Evolutionary conservation across 2,888 invertebrate species (phyloP), one percentile per base, ranked within the genome.

Genomic region (Hymenopus coronatus): DNA sequence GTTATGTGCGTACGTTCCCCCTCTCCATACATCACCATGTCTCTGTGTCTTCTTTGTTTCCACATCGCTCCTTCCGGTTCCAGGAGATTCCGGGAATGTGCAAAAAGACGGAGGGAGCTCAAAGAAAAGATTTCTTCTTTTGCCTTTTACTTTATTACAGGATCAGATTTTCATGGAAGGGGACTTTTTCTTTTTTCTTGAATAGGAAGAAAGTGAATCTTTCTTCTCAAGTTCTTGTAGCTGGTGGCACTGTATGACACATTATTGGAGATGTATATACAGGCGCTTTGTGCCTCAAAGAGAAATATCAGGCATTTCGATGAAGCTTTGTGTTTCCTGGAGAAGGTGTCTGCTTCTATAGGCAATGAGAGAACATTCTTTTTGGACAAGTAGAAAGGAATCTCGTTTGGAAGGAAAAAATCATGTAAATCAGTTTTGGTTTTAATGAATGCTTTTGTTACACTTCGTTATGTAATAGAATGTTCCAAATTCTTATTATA

Each of bases 11-110:
- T 86, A 27, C 86, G 9, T 54, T 82, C 81, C 87, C 27, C 83
- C 83, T 83, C 83, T 30, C 83, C 85, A 85, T 85, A 27, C 85
- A 85, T 85, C 85, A 85, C 85, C 40, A n/a, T 28, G n/a, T 27
- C 46, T 15, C 28, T 84, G 33, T 84, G 33, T n/a, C 85, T 85
- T n/a, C 85, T 85, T n/a, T 85, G 85, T 85, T 85, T 85, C 85
- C 46, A 27, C 46, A 25, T 33, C 9, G 30, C 54, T 33, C 84
- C 40, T 84, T 40, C 84, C n/a, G 84, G 84, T 33, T 84, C 27
- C 33, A 33, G 25, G 33, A 33, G 33, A 33, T 25, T 33, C 40
- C 33, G 20, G 33, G 54, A 70, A 70, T 70, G 54, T 70, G 54
- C 54, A 70, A 70, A 70, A 70, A 70, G 54, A 25, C 54, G 54